Percentiles rank a stretch among this genome's conserved stretches.
These are phyloP conservation scores for Philypnodon macrostomus DNA, from an alignment of 2,797 vertebrate genomes.

Conservation along the genomic window DNA sequence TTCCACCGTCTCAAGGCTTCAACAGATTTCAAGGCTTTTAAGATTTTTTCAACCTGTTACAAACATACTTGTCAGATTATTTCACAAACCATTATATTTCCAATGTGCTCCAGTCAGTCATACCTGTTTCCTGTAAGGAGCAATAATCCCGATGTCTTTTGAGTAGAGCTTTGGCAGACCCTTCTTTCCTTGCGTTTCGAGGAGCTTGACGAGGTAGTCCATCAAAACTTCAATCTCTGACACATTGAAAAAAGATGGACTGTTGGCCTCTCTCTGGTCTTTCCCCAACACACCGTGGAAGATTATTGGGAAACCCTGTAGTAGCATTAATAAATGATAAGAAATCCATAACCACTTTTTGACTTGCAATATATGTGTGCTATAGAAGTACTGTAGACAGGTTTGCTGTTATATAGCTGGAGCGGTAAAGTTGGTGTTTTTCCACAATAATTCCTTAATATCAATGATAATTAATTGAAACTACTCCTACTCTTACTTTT, in stretches of 20 bases:
- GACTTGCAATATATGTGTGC: too few relatives aligned
- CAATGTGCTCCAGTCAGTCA: too few relatives aligned
- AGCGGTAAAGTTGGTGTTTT: too few relatives aligned
- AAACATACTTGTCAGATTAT: not conserved
- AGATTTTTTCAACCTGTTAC: constrained; percentile 90
- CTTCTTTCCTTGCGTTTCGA: constrained; percentile 77
- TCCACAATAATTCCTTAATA: not conserved
- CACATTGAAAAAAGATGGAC: constrained; percentile 92
- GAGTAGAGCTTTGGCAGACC: constrained; percentile 75
- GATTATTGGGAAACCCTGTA: constrained; percentile 88
- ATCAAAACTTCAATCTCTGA: constrained; percentile 83
- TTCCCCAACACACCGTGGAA: constrained; percentile 92
- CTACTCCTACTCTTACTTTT: constrained; percentile 59
- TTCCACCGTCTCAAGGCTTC: constrained; percentile 64
- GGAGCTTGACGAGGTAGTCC: constrained; percentile 81
- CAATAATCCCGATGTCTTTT: constrained; percentile 86
- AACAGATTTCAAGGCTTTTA: constrained; percentile 75
- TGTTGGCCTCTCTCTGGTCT: constrained; percentile 85
- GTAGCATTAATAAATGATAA: not conserved
- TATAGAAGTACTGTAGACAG: too few relatives aligned
- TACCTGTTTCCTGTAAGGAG: constrained; percentile 94
- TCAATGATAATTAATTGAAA: not conserved
- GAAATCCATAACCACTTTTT: not conserved
- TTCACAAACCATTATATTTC: too few relatives aligned
- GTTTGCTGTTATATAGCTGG: too few relatives aligned